Base-by-base conservation (phyloP, 1,140 invertebrate species). In the Drosophila neocordata region DNA sequence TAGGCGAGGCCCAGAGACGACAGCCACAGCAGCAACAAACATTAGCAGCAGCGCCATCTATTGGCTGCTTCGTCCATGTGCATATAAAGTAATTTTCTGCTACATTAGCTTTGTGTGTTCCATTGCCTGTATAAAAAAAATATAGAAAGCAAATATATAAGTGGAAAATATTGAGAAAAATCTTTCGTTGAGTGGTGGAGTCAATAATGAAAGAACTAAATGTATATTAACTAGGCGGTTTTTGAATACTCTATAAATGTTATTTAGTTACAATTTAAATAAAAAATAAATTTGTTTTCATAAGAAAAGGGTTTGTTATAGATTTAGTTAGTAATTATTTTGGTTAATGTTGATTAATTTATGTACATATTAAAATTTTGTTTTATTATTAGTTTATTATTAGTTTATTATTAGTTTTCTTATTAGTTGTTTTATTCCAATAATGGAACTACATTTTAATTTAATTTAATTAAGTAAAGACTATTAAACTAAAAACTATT, bases 31-130 rank as follows among this genome's bases (percentile, higher is more conserved):
- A 44, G 2, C 18, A 20, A 12, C 38, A 53, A 24, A 51, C 8
- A 35, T 51, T 60, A 51, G 58, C 53, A 57, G 63, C 56, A 67
- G 70, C 74, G 58, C 73, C 81, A 88, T 88, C 82, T 87, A 87
- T 85, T 73, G 82, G 58, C 65, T 24, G 61, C 52, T 69, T 56
- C 79, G 88, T 83, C 83, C 82, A 87, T 79, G 83, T 73, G 83
- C 82, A 88, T 79, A 88, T 87, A 87, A 87, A 87, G 79, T 83
- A 87, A 87, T 87, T 87, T 87, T 87, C 82, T 87, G 83, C 71
- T 88, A 82, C 82, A 87, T 87, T 87, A 87, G 83, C 27, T 87
- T 75, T 75, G 69, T 75, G 73, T 44, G 69, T 74, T 77, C 51
- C 69, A 64, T 64, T 76, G 63, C 38, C 51, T 63, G 37, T 69